A percentile compares a stretch with the other conserved stretches of the same genome.
phyloP scores from a whole-genome alignment of 2,888 invertebrate genomes.

The Lithophane leautieri region DNA sequence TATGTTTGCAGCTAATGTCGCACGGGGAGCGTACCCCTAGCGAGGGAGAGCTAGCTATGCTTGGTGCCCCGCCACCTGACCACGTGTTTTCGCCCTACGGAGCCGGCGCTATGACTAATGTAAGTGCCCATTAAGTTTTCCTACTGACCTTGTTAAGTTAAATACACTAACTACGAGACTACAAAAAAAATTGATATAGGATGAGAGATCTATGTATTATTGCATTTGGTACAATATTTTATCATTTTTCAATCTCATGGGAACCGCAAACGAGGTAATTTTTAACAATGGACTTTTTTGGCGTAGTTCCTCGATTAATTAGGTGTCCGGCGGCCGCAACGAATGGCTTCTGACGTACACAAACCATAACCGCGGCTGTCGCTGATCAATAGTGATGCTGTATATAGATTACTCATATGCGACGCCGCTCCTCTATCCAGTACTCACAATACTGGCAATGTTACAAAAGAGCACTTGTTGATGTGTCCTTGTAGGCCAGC shows the following conservation, averaged over 20 bases:
- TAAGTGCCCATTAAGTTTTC: conserved; percentile 75
- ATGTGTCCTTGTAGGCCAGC: conserved; percentile 60
- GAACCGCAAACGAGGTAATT: conserved; percentile 72
- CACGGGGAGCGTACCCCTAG: conserved; percentile 94
- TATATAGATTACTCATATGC: conserved; percentile 71
- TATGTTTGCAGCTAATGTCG: conserved; percentile 90
- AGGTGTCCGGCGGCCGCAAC: conserved; percentile 76
- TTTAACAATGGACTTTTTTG: conserved; percentile 78
- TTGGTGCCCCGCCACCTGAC: conserved; percentile 91
- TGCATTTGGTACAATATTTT: conserved; percentile 4
- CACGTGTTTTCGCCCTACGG: conserved; percentile 92
- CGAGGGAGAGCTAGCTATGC: conserved; percentile 87
- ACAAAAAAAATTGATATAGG: background rate
- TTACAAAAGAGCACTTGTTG: conserved; percentile 68
- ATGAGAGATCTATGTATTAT: background rate
- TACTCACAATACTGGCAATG: conserved; percentile 62
- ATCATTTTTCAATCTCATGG: conserved; percentile 66
- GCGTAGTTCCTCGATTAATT: conserved; percentile 83
- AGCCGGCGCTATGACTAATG: conserved; percentile 92
- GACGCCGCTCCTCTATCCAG: conserved; percentile 71
- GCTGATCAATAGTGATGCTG: conserved; percentile 67
- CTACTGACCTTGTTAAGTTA: background rate
- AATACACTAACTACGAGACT: background rate
- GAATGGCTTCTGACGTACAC: conserved; percentile 70
- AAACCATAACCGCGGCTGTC: conserved; percentile 62